Percentiles rank a stretch among this genome's conserved stretches.
phyloP scores from a whole-genome alignment of 2,888 invertebrate genomes.

The Xestoiulus laeticollis region DNA sequence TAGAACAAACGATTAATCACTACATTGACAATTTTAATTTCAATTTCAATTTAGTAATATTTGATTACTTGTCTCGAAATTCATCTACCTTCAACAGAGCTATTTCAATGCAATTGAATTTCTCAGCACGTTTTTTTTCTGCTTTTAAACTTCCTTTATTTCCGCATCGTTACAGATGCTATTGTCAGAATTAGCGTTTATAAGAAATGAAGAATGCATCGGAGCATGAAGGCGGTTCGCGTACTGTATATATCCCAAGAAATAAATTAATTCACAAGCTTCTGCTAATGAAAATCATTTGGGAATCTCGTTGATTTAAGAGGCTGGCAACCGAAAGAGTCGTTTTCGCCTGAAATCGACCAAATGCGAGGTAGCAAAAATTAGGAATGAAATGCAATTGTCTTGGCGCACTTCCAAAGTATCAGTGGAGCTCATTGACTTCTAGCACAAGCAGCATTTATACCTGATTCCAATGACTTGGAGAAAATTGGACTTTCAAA shows the following conservation, averaged over 20 bases:
- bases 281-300: constrained; percentile 48
- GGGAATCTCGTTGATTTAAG: constrained; percentile 45
- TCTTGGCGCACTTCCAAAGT: constrained; percentile 24
- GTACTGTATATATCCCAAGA: background rate
- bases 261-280: constrained; percentile 52
- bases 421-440: constrained; percentile 35
- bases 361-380: constrained; percentile 31
- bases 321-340: constrained; percentile 25
- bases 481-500: constrained; percentile 31
- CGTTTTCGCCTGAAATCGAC: constrained; percentile 31
- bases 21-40: background rate
- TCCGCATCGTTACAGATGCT: constrained; percentile 48
- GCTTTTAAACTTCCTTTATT: constrained; percentile 12
- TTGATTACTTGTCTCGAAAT: background rate
- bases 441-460: background rate
- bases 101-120: constrained; percentile 31
- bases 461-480: constrained; percentile 34
- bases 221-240: constrained; percentile 34
- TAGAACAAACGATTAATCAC: too few relatives aligned
- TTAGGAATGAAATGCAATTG: constrained; percentile 41
- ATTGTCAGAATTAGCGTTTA: constrained; percentile 48
- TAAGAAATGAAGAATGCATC: constrained; percentile 38
- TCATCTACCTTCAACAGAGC: background rate
- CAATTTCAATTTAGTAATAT: background rate
- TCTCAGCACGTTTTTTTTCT: constrained; percentile 36